These are phyloP conservation scores for Selene dorsalis DNA, from an alignment of 2,797 vertebrate species.

Conservation along the genomic window DNA sequence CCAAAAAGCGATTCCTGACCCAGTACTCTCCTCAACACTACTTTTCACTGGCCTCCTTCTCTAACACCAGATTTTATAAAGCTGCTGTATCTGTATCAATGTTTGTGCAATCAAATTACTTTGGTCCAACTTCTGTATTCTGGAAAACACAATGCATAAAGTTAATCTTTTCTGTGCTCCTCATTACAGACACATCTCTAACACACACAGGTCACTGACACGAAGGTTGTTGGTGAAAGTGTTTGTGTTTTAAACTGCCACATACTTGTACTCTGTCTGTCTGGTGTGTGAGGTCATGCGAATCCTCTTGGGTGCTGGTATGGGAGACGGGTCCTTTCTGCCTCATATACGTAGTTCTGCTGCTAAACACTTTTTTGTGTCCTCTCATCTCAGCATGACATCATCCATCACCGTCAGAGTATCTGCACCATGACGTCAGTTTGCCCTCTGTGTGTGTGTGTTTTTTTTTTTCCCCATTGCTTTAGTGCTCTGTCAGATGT, in stretches of 20 bases:
- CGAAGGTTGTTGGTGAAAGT: conserved; percentile 62
- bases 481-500: conserved; percentile 22
- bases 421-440: conserved; percentile 70
- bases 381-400: conserved; percentile 54
- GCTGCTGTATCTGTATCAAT: conserved; percentile 2
- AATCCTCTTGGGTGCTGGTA: conserved; percentile 13
- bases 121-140: background rate
- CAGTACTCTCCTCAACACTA: conserved; percentile 68
- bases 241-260: conserved; percentile 52
- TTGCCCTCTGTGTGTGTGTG: conserved; percentile 23
- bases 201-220: conserved; percentile 67
- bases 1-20: conserved; percentile 81
- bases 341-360: conserved; percentile 26
- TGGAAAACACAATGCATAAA: conserved; percentile 10
- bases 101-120: background rate
- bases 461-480: background rate
- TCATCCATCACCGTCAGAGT: conserved; percentile 73
- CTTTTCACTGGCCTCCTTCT: conserved; percentile 56
- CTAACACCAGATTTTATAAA: conserved; percentile 23
- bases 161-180: conserved; percentile 40
- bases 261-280: conserved; percentile 32
- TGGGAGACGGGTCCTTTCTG: conserved; percentile 27
- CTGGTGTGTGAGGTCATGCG: conserved; percentile 15
- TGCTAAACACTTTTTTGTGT: conserved; percentile 46
- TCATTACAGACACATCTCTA: conserved; percentile 76